A percentile compares a stretch with the other conserved stretches of the same genome.
These are phyloP conservation scores for Anguilla megastoma DNA, from an alignment of 2,797 vertebrate species.

Conservation along the genomic window DNA sequence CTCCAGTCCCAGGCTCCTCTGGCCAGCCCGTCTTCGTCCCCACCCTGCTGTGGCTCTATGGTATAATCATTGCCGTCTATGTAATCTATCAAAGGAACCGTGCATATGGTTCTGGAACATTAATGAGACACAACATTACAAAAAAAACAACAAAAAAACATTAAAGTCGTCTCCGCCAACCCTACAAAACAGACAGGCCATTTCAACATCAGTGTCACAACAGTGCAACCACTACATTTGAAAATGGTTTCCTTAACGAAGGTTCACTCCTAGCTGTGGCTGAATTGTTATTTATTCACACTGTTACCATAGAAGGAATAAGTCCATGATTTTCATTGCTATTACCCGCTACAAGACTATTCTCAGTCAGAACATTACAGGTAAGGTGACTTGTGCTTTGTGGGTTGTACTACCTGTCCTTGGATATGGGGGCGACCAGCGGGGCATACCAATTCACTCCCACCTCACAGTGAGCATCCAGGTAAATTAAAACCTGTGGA, in stretches of 20 bases:
- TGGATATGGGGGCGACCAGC: conserved; percentile 92
- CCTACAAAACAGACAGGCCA: conserved; percentile 18
- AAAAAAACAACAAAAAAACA: conserved; percentile 4
- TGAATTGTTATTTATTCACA: background rate
- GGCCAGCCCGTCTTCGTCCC: conserved; percentile 96
- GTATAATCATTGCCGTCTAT: conserved; percentile 99
- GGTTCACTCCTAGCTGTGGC: background rate
- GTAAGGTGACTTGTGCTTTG: background rate
- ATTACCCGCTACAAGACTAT: background rate
- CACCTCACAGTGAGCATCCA: conserved; percentile 98
- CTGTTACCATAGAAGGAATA: background rate
- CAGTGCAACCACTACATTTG: background rate
- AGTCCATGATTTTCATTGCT: background rate
- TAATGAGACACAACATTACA: conserved; percentile 74
- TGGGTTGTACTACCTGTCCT: conserved; percentile 85
- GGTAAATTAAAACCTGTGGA: conserved; percentile 92
- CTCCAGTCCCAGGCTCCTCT: conserved; percentile 99
- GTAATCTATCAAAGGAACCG: conserved; percentile 99
- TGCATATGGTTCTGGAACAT: conserved; percentile 94
- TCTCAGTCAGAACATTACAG: background rate
- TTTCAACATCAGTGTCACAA: background rate
- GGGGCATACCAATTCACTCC: conserved; percentile 96
- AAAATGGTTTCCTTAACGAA: background rate
- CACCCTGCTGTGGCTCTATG: conserved; percentile 97
- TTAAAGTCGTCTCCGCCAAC: conserved; percentile 56